phyloP scores from a whole-genome alignment of 2,113 vertebrate genomes.

The Antechinus flavipes region DNA sequence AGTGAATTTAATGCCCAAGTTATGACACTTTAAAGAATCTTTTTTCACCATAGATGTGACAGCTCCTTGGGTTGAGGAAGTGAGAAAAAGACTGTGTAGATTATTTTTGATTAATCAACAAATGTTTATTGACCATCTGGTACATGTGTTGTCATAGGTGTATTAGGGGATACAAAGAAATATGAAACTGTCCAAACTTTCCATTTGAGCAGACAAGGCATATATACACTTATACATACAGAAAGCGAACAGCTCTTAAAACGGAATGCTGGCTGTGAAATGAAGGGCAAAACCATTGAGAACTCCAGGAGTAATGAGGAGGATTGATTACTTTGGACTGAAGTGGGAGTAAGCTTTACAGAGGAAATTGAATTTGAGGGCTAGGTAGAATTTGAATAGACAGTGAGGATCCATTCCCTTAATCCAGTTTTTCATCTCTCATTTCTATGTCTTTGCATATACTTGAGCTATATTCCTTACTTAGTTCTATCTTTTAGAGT shows the following conservation, averaged over 20 bases:
- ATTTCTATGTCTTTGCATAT: background rate
- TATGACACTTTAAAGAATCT: slow-evolving; percentile 54
- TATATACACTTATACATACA: background rate
- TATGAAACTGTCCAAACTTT: background rate
- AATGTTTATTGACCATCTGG: background rate
- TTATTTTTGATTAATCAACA: background rate
- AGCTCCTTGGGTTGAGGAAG: background rate
- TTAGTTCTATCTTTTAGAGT: background rate
- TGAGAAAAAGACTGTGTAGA: background rate
- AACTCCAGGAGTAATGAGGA: background rate
- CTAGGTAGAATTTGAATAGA: background rate
- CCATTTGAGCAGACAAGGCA: background rate
- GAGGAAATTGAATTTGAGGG: background rate
- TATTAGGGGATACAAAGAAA: background rate
- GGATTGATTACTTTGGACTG: background rate
- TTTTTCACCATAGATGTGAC: background rate
- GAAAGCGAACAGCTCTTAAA: background rate
- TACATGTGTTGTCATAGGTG: background rate
- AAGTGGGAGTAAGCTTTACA: background rate
- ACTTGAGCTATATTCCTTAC: background rate
- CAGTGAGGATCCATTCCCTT: background rate
- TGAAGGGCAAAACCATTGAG: background rate
- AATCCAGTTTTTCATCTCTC: background rate
- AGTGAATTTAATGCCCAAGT: slow-evolving; percentile 22
- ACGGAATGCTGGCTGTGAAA: background rate